Evolutionary conservation across 2,113 vertebrate species (phyloP).

Genomic region (Lanius collurio): DNA sequence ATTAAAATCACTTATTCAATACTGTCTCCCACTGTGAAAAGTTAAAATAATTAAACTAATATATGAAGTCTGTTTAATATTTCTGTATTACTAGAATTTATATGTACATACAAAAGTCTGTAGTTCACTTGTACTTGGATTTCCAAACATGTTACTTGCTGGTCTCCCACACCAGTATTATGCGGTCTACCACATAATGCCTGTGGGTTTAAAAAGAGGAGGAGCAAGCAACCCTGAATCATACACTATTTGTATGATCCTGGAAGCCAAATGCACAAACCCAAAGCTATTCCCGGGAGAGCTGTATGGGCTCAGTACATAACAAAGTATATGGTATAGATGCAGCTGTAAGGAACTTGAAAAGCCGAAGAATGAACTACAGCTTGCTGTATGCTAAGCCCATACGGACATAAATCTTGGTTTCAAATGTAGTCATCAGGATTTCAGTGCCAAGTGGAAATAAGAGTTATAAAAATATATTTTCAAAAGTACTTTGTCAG

Average conservation of each 20-base stretch:
- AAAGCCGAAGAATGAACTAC: neutral
- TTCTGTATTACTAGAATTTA: neutral
- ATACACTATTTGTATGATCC: neutral
- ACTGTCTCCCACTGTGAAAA: neutral
- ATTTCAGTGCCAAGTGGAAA: neutral
- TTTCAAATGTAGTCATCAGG: neutral
- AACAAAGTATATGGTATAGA: neutral
- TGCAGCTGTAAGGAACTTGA: neutral
- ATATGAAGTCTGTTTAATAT: neutral
- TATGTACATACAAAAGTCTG: neutral
- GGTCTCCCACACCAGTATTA: neutral
- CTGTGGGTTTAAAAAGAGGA: neutral
- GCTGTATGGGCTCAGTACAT: neutral
- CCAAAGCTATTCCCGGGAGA: neutral
- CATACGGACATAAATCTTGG: neutral
- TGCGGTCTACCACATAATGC: slow-evolving; percentile 15
- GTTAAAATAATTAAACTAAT: neutral
- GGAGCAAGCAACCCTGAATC: neutral
- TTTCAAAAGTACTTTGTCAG: neutral
- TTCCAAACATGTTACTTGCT: neutral
- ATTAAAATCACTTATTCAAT: neutral
- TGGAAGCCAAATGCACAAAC: slow-evolving; percentile 8
- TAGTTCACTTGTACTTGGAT: neutral
- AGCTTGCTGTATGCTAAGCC: neutral
- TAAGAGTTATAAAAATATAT: neutral